phyloP scores from a whole-genome alignment of 2,797 vertebrate species.

The Rhynchotus rufescens region DNA sequence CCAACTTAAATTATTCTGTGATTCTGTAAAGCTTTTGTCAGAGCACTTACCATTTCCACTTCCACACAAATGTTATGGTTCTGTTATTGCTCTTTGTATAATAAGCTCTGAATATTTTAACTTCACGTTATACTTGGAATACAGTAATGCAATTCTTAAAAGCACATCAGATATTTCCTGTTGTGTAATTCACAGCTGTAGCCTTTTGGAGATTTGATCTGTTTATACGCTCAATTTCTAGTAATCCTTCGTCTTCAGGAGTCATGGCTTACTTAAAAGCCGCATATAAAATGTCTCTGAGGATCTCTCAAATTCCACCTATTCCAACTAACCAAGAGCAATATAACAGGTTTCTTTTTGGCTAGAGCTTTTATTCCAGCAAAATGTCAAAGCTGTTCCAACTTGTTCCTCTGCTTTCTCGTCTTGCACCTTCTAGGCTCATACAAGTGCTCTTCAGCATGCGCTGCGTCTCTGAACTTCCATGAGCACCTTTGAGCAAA shows the following conservation, averaged over 20 bases:
- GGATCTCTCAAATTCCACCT: neutral
- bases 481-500: neutral
- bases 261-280: neutral
- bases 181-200: neutral
- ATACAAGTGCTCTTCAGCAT: neutral
- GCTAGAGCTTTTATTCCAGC: neutral
- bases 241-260: neutral
- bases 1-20: neutral
- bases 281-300: neutral
- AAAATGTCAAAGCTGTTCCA: neutral
- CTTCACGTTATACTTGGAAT: neutral
- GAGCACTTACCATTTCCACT: neutral
- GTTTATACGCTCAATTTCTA: neutral
- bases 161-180: neutral
- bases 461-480: neutral
- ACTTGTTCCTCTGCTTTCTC: neutral
- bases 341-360: neutral
- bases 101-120: neutral
- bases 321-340: neutral
- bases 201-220: neutral
- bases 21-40: neutral
- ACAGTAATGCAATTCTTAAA: neutral
- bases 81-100: neutral
- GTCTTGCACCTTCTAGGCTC: neutral
- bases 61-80: neutral